Percentiles rank a stretch among this genome's conserved stretches.
These are phyloP conservation scores for Alaudala cheleensis DNA, from an alignment of 2,113 vertebrate species.

Conservation along the genomic window DNA sequence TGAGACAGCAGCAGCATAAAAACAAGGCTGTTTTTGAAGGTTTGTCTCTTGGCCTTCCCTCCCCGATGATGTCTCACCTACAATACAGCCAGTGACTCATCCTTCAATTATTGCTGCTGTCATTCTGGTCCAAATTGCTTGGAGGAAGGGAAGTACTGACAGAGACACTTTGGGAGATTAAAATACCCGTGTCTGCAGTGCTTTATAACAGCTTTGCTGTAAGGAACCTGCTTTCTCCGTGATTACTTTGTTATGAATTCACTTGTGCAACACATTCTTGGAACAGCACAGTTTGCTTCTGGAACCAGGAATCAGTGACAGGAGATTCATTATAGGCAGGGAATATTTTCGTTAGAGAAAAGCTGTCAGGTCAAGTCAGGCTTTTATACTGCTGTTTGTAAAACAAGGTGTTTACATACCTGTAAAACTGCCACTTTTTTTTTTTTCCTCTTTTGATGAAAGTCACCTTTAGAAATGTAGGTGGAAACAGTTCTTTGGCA, in stretches of 20 bases:
- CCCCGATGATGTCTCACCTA: constrained; percentile 18
- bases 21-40: neutral
- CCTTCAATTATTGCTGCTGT: constrained; percentile 55
- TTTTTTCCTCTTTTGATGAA: neutral
- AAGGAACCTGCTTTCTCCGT: constrained; percentile 3
- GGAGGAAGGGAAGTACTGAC: constrained; percentile 61
- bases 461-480: neutral
- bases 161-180: constrained; percentile 56
- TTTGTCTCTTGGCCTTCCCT: constrained; percentile 39
- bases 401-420: constrained; percentile 64
- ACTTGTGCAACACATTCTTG: constrained; percentile 45
- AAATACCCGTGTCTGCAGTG: constrained; percentile 18
- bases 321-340: constrained; percentile 21
- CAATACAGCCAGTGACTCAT: constrained; percentile 59
- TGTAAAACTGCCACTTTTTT: constrained; percentile 39
- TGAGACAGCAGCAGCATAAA: neutral
- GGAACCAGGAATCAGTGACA: constrained; percentile 32
- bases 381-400: constrained; percentile 43
- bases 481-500: constrained; percentile 14
- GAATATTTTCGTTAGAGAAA: constrained; percentile 23
- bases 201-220: constrained; percentile 47
- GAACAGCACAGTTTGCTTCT: constrained; percentile 28
- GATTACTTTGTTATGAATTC: constrained; percentile 57
- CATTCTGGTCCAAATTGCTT: constrained; percentile 56
- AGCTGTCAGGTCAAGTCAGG: constrained; percentile 36